These are phyloP conservation scores for Xiphorhynchus erythropygius DNA, from an alignment of 2,797 vertebrate species.

Conservation along the genomic window DNA sequence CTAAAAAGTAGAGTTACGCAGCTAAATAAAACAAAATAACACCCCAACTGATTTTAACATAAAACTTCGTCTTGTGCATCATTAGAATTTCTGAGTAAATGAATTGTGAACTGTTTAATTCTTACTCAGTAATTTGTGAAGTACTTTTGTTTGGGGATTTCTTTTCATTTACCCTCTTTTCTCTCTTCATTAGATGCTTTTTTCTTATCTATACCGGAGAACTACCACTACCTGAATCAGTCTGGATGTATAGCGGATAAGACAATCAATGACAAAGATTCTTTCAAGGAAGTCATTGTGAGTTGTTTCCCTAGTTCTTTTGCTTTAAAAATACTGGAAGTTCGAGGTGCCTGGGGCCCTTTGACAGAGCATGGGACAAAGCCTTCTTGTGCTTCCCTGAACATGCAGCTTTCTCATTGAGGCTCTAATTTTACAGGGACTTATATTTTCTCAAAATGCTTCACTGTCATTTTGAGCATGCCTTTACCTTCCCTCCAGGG, in stretches of 20 bases:
- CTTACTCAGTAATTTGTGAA: not conserved
- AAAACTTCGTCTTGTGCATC: not conserved
- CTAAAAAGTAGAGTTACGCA: not conserved
- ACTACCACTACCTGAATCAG: conserved; percentile 92
- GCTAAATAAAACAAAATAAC: not conserved
- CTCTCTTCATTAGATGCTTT: conserved; percentile 83
- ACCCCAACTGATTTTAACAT: not conserved
- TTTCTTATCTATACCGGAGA: conserved; percentile 84
- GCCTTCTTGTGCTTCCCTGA: not conserved
- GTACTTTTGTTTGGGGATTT: not conserved
- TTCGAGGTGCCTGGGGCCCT: not conserved
- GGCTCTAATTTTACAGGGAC: not conserved
- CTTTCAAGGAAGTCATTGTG: conserved; percentile 92
- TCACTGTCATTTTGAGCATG: not conserved
- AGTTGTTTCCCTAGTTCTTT: conserved; percentile 55
- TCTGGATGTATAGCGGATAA: conserved; percentile 84
- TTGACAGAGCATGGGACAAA: not conserved
- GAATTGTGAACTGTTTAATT: not conserved
- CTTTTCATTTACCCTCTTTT: not conserved
- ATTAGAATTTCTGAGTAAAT: not conserved
- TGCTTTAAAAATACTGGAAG: not conserved
- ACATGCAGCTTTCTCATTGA: not conserved
- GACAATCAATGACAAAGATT: conserved; percentile 87
- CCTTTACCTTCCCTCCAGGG: not conserved
- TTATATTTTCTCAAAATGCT: not conserved